Percentiles rank a stretch among this genome's conserved stretches.
Conservation (phyloP, 2,797 vertebrate species). For the Scolopax bukidnonensis region DNA sequence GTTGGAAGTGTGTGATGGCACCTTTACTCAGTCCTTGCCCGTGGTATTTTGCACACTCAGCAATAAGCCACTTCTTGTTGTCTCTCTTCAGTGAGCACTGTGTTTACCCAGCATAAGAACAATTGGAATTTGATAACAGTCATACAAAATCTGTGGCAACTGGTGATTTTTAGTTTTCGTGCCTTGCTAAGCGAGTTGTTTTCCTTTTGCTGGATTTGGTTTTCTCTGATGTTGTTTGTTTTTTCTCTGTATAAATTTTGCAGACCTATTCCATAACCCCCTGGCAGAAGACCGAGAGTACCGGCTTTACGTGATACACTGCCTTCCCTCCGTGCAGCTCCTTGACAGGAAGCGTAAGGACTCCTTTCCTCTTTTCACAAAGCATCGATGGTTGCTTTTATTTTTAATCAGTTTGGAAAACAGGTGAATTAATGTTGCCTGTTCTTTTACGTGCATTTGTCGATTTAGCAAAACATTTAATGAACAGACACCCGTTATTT, state of each 20-base stretch:
- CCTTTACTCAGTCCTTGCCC: background rate
- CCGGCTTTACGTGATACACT: slow-evolving; percentile 76
- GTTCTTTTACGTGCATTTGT: background rate
- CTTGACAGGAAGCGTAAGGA: slow-evolving; percentile 81
- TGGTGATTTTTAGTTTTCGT: background rate
- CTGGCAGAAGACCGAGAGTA: slow-evolving; percentile 80
- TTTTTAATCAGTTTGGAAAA: background rate
- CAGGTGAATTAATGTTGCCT: background rate
- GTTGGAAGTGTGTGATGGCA: background rate
- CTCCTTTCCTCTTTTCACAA: background rate
- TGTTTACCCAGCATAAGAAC: background rate
- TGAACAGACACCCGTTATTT: background rate
- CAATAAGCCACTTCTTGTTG: background rate
- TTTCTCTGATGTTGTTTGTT: background rate
- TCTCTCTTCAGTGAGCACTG: background rate
- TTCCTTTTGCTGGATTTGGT: background rate
- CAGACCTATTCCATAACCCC: slow-evolving; percentile 86
- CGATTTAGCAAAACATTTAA: background rate
- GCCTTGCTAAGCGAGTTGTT: background rate
- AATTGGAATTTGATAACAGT: background rate
- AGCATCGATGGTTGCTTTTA: background rate
- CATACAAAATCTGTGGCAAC: background rate
- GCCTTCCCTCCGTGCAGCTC: slow-evolving; percentile 76
- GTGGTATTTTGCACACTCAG: background rate
- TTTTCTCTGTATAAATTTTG: slow-evolving; percentile 15